A percentile compares a stretch with the other conserved stretches of the same genome.
phyloP scores from a whole-genome alignment of 2,888 invertebrate species.

The Barypeithes pellucidus region DNA sequence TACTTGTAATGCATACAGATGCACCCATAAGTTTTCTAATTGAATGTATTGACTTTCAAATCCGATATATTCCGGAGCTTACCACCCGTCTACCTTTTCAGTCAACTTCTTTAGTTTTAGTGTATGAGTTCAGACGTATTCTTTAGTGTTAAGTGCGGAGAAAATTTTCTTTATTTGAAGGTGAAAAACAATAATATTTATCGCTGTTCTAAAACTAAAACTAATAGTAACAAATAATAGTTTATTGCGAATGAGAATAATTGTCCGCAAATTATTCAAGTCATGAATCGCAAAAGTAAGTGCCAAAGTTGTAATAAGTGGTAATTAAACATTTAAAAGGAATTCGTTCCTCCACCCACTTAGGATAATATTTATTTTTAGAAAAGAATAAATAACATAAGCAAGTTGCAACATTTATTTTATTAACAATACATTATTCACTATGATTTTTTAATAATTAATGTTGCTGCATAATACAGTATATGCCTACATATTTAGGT shows the following conservation, averaged over 20 bases:
- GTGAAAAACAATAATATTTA: too few species aligned
- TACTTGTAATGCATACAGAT: background rate
- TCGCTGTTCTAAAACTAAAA: too few species aligned
- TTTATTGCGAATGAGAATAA: background rate
- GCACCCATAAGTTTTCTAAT: constrained; percentile 35
- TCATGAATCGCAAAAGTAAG: constrained; percentile 14
- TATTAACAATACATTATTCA: too few species aligned
- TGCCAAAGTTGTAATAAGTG: background rate
- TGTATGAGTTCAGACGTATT: too few species aligned
- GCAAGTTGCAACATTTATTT: background rate
- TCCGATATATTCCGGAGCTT: constrained; percentile 21
- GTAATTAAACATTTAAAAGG: background rate
- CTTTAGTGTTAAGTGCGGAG: too few species aligned
- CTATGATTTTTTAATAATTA: background rate
- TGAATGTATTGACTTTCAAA: constrained; percentile 32
- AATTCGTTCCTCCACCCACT: background rate
- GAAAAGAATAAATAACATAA: background rate
- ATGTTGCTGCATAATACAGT: too few species aligned
- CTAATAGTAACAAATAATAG: background rate
- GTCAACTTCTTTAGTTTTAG: background rate
- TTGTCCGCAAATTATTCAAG: background rate
- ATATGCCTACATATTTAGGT: too few species aligned
- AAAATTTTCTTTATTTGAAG: too few species aligned
- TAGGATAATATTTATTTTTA: constrained; percentile 18
- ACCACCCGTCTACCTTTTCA: background rate